Evolutionary conservation across 2,113 vertebrate species (phyloP).

Genomic region (Struthio camelus): DNA sequence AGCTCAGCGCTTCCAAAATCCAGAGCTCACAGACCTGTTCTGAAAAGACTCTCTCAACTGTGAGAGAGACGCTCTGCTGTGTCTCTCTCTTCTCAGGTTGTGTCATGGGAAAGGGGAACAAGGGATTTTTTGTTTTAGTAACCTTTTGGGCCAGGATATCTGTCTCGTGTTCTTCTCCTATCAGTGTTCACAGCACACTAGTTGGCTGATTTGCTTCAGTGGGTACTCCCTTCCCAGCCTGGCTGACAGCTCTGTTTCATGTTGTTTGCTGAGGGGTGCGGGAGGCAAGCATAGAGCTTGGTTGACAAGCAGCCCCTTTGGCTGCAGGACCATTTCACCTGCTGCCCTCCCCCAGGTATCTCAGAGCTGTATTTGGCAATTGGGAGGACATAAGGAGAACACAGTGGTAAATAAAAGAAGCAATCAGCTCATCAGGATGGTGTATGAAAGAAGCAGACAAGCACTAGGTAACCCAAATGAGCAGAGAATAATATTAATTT

Average conservation of each 20-base stretch:
- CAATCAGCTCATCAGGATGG: background rate
- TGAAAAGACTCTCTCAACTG: constrained; percentile 42
- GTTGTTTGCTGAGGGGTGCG: rapidly evolving
- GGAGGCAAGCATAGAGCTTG: rapidly evolving
- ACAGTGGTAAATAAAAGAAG: background rate
- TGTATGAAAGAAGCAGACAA: background rate
- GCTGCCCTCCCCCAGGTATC: background rate
- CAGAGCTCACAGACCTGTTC: background rate
- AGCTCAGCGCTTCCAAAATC: constrained; percentile 24
- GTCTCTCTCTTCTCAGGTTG: constrained; percentile 27
- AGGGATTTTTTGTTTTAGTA: constrained; percentile 42
- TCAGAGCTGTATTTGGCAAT: background rate
- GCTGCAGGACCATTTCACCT: background rate
- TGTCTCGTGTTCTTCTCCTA: background rate
- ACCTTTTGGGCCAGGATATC: constrained; percentile 19
- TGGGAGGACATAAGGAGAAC: background rate
- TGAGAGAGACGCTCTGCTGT: constrained; percentile 1
- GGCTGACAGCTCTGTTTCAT: background rate
- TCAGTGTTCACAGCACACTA: background rate
- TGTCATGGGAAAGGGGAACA: constrained; percentile 7
- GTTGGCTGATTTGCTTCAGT: background rate
- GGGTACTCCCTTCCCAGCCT: background rate
- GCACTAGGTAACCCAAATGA: background rate
- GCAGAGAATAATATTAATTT: constrained; percentile 10
- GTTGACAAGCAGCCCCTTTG: background rate